phyloP scores from a whole-genome alignment of 2,797 vertebrate genomes.

The Cossypha dichroa region DNA sequence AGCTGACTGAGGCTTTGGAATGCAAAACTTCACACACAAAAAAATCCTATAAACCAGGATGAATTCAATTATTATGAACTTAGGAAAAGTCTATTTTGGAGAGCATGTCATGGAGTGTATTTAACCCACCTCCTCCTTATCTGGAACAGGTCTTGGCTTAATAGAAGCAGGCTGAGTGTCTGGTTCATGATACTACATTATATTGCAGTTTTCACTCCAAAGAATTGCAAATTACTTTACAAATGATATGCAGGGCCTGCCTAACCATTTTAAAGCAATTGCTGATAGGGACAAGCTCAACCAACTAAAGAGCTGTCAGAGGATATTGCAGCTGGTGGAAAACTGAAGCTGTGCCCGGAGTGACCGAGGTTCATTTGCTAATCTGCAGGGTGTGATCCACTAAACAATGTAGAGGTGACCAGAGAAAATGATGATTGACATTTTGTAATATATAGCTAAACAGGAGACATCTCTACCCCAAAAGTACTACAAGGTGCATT shows the following conservation, averaged over 20 bases:
- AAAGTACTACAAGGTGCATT: not conserved
- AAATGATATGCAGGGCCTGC: not conserved
- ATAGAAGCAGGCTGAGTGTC: not conserved
- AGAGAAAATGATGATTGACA: not conserved
- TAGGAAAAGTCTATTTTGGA: not conserved
- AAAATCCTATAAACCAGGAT: not conserved
- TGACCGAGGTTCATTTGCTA: not conserved
- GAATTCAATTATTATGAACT: not conserved
- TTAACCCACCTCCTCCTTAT: not conserved
- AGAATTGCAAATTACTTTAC: conserved; percentile 11
- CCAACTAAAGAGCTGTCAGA: not conserved
- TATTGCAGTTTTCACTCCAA: not conserved
- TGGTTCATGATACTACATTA: not conserved
- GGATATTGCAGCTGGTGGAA: not conserved
- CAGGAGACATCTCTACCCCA: not conserved
- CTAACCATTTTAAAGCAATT: conserved; percentile 12
- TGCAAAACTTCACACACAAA: not conserved
- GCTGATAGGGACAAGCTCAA: not conserved
- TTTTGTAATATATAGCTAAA: not conserved
- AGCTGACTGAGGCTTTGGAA: not conserved
- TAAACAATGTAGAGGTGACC: not conserved
- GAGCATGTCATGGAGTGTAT: not conserved
- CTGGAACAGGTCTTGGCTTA: not conserved
- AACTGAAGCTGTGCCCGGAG: not conserved
- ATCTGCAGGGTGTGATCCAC: not conserved